Evolutionary conservation across 2,797 vertebrate genomes (phyloP).

Genomic region (Scomberomorus guttatus): DNA sequence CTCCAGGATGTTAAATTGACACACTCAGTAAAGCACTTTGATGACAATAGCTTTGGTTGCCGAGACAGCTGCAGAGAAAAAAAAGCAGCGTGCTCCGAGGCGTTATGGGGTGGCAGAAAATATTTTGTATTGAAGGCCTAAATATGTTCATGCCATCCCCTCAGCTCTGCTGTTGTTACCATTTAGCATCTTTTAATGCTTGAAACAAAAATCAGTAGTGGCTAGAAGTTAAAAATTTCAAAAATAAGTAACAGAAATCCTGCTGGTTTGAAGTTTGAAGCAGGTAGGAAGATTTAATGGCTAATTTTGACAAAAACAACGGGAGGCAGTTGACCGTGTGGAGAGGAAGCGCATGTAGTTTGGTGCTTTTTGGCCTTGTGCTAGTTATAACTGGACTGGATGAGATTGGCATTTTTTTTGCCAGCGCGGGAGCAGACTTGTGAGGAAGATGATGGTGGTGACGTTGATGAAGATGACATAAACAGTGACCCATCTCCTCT

Average conservation of each 20-base stretch:
- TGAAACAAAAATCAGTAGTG: slow-evolving; percentile 31
- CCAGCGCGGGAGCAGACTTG: slow-evolving; percentile 63
- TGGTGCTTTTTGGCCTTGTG: slow-evolving; percentile 75
- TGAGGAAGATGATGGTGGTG: slow-evolving; percentile 58
- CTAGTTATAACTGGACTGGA: slow-evolving; percentile 75
- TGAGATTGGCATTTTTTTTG: slow-evolving; percentile 63
- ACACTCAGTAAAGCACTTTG: slow-evolving; percentile 62
- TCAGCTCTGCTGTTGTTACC: slow-evolving; percentile 48
- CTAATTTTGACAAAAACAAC: slow-evolving; percentile 48
- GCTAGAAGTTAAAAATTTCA: slow-evolving; percentile 23
- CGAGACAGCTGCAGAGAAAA: slow-evolving; percentile 48
- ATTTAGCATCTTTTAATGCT: slow-evolving; percentile 32
- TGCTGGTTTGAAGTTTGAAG: slow-evolving; percentile 33
- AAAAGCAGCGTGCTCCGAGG: slow-evolving; percentile 39
- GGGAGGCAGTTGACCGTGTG: slow-evolving; percentile 53
- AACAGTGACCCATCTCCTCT: slow-evolving; percentile 74
- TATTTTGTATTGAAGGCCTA: slow-evolving; percentile 80
- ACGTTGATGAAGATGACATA: slow-evolving; percentile 59
- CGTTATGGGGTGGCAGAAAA: slow-evolving; percentile 69
- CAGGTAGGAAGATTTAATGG: slow-evolving; percentile 31
- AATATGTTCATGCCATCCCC: slow-evolving; percentile 75
- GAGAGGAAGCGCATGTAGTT: slow-evolving; percentile 63
- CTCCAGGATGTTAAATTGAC: slow-evolving; percentile 52
- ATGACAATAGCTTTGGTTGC: slow-evolving; percentile 56
- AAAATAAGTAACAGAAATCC: slow-evolving; percentile 34